Base-by-base conservation (phyloP, 1,140 invertebrate species). In the Listronotus bonariensis region DNA sequence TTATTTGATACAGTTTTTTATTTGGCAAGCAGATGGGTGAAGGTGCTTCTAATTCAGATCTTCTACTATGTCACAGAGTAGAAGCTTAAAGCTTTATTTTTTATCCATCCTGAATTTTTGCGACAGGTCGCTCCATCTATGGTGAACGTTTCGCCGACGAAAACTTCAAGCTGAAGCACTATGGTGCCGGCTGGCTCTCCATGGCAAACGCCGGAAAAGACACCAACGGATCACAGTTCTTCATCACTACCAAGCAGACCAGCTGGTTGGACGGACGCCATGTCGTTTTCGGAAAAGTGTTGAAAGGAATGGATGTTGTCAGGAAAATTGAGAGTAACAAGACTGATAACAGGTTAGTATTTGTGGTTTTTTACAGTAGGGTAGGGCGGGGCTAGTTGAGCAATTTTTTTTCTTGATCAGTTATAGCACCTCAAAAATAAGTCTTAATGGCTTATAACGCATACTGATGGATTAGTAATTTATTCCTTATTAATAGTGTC, bases 141-240 rank as follows among this genome's bases (percentile, higher is more conserved):
- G 96, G 96, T 59, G 92, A 94, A 46, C 87, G 89, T 57, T 98
- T 98, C 78, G 87, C 86, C 43, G 96, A 99, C 84, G 96, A 98
- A 77, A 98, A 98, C 82, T 99, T 98, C 83, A 97, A 97, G 81
- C 84, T 99, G 72, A 96, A 94, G 75, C 97, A 99, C 77, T 96
- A 95, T 79, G 96, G 95, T 53, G 88, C 95, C 76, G 97, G 97
- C 55, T 97, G 94, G 93, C 78, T 97, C 52, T 96, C 93, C 0
- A 98, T 98, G 95, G 95, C 95, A 52, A 97, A 98, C 81, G 92
- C 94, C 78, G 93, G 92, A 56, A 93, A 94, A 80, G 93, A 99
- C 78, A 98, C 97, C 36, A 99, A 99, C 82, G 97, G 97, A 20
- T 97, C 95, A 18, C 97, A 99, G 77, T 99, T 99, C 82, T 99